Base-by-base conservation (phyloP, 2,113 vertebrate species). In the Ancistrus triradiatus region DNA sequence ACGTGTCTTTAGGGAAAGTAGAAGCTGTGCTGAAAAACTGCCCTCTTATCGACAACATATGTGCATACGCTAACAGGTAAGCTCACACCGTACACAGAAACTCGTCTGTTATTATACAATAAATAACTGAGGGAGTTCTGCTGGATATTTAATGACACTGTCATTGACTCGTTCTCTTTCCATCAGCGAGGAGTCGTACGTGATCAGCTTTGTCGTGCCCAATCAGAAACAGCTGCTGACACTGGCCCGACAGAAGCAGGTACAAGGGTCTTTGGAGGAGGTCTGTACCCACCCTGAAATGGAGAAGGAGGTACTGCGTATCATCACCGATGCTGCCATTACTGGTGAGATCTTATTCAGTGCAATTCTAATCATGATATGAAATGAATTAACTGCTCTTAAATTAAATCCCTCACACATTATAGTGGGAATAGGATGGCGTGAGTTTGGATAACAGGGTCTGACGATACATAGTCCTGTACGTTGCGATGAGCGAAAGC, bases 151-250 rank as follows among this genome's bases (percentile, higher is more conserved):
- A 24, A 8, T 22, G 19, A 58, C 18, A 52, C 40, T 14, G 11
- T 59, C 17, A 11, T 7, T 63, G 14, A 37, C 4, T 50, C 3
- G 18, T 11, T 31, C 7, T 31, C 27, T 37, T 11, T n/a, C 47
- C 17, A 35, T 35, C 80, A 99, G 96, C 73, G 95, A 94, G 57
- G 88, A 99, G 81, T 96, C 95, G 27, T 99, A 97, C 0, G 93
- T 98, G 76, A 91, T 98, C 78, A 90, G 94, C 80, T 98, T 99
- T 75, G 86, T 99, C 84, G 96, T 99, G 84, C 95, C 96, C 75
- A 98, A 96, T 82, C 93, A 98, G 78, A 97, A 94, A 81, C 94
- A 96, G 68, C 87, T 99, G 0, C 84, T 80, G 53, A 83, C 81
- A 11, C 72, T 97, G 63, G 96, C 95, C 9, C 80, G 77, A 49